These are phyloP conservation scores for Chouioia cunea DNA, from an alignment of 2,888 invertebrate species.

Conservation along the genomic window DNA sequence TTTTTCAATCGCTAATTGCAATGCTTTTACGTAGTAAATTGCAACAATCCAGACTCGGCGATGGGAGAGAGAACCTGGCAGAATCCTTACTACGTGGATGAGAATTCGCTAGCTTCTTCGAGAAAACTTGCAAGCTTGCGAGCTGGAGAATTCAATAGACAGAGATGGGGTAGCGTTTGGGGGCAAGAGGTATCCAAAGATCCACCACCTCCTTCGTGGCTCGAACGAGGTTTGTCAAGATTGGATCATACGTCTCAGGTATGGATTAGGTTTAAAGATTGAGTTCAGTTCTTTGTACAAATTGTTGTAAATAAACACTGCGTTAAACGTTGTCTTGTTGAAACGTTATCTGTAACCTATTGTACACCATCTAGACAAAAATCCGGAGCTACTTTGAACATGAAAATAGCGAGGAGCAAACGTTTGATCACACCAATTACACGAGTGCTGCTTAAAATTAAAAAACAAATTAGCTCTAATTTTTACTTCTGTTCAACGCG, in stretches of 20 bases:
- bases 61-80: constrained; percentile 61
- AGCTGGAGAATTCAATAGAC: constrained; percentile 62
- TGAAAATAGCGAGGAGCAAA: no score
- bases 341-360: no score
- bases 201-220: constrained; percentile 67
- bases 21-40: constrained; percentile 32
- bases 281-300: no score
- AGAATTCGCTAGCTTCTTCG: constrained; percentile 60
- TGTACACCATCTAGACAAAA: no score
- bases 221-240: constrained; percentile 64
- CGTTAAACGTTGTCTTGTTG: no score
- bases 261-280: constrained; percentile 5
- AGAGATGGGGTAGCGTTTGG: constrained; percentile 64
- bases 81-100: constrained; percentile 60
- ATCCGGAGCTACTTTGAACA: no score
- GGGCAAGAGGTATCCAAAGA: constrained; percentile 56
- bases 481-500: no score
- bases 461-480: no score
- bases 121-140: constrained; percentile 53
- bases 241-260: constrained; percentile 64
- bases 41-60: constrained; percentile 44
- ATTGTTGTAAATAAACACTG: no score
- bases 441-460: no score
- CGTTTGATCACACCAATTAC: no score
- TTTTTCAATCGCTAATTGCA: no score